Conservation (phyloP, 2,113 vertebrate species). For the Grus americana region DNA sequence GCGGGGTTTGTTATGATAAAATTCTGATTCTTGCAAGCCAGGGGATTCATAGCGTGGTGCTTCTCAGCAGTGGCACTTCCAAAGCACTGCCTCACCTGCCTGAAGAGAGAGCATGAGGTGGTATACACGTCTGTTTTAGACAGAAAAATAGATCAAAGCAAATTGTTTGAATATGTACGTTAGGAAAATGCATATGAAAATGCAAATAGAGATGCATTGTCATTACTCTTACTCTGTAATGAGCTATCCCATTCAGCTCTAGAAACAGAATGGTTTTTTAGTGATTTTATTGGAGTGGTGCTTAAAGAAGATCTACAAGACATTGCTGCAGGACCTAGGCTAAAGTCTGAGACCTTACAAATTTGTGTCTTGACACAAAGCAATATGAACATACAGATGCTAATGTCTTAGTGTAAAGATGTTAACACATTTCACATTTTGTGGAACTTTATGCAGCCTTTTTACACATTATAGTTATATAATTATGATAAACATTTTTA, state of each 20-base stretch:
- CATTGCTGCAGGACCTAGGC: background rate
- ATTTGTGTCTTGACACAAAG: background rate
- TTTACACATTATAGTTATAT: background rate
- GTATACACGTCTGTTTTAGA: background rate
- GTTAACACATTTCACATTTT: background rate
- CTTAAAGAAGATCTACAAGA: background rate
- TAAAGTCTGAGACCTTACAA: background rate
- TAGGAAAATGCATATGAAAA: background rate
- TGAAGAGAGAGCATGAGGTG: background rate
- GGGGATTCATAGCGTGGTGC: background rate
- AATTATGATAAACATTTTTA: conserved; percentile 18
- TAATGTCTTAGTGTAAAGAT: background rate
- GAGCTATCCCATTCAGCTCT: background rate
- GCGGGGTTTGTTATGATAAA: background rate
- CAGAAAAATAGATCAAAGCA: background rate
- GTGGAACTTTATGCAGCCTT: background rate
- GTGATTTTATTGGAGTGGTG: background rate
- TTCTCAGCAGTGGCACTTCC: background rate
- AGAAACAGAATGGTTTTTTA: background rate
- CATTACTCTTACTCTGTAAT: background rate
- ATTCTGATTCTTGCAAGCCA: background rate
- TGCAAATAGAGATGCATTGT: background rate
- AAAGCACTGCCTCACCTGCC: background rate
- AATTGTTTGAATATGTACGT: background rate
- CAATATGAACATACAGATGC: background rate